Conservation (phyloP, 2,113 vertebrate genomes). For the Daubentonia madagascariensis region DNA sequence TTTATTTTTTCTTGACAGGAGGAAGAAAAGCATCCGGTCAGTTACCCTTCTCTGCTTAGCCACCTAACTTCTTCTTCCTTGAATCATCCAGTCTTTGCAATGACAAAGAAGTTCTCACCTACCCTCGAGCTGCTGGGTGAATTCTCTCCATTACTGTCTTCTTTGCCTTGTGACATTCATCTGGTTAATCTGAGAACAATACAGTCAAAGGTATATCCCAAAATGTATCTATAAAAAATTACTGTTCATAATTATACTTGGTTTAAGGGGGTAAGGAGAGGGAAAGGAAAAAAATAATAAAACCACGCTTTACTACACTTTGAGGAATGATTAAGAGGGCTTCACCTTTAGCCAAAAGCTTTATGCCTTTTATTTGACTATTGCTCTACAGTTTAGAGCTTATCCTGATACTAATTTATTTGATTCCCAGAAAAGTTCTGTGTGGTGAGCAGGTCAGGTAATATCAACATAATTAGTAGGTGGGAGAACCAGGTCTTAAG, state of each 20-base stretch:
- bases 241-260: background rate
- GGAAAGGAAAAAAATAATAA: background rate
- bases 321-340: background rate
- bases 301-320: background rate
- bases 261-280: background rate
- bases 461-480: background rate
- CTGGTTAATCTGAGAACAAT: slow-evolving; percentile 92
- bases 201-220: slow-evolving; percentile 87
- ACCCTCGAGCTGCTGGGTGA: slow-evolving; percentile 77
- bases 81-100: slow-evolving; percentile 89
- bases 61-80: slow-evolving; percentile 88
- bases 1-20: slow-evolving; percentile 74
- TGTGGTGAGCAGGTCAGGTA: background rate
- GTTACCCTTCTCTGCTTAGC: slow-evolving; percentile 92
- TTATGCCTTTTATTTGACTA: background rate
- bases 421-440: background rate
- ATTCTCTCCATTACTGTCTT: slow-evolving; percentile 85
- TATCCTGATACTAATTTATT: background rate
- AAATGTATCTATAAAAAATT: background rate
- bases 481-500: background rate
- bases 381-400: background rate
- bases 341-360: background rate
- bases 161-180: slow-evolving; percentile 93
- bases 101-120: slow-evolving; percentile 77
- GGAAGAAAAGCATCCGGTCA: slow-evolving; percentile 84